A percentile compares a stretch with the other conserved stretches of the same genome.
Conservation (phyloP, 2,888 invertebrate species). For the Pollenia labialis region DNA sequence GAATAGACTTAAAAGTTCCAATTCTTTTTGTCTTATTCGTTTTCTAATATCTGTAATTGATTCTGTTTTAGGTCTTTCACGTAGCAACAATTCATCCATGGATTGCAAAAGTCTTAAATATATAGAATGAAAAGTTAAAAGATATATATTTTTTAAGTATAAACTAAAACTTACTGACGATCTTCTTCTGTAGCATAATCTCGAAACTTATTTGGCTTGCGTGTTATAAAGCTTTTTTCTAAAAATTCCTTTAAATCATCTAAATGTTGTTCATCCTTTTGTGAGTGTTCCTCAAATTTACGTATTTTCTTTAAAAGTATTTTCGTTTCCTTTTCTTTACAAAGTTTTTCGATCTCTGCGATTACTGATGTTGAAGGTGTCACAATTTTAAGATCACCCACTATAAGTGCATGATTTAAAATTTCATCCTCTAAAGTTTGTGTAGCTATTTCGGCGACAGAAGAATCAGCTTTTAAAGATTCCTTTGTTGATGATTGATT, state of each 20-base stretch:
- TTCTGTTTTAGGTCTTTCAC: constrained; percentile 77
- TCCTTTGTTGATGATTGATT: background rate
- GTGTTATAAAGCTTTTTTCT: constrained; percentile 78
- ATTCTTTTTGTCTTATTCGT: constrained; percentile 80
- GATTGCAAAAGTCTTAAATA: constrained; percentile 75
- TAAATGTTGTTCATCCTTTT: constrained; percentile 79
- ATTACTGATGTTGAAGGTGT: constrained; percentile 77
- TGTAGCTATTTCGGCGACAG: constrained; percentile 74
- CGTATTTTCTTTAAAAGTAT: constrained; percentile 74
- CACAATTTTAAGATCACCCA: constrained; percentile 77
- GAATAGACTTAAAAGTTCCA: constrained; percentile 79
- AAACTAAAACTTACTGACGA: constrained; percentile 62
- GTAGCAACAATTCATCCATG: constrained; percentile 79
- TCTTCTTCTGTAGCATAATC: constrained; percentile 67
- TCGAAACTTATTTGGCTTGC: constrained; percentile 73
- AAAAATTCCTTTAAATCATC: constrained; percentile 79
- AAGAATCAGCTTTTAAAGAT: background rate
- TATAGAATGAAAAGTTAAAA: no score
- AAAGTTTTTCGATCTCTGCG: constrained; percentile 76
- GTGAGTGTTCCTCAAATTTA: constrained; percentile 77
- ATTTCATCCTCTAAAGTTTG: constrained; percentile 80
- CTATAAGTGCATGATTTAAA: constrained; percentile 76
- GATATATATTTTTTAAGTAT: background rate
- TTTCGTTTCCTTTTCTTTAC: constrained; percentile 73
- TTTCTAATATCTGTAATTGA: constrained; percentile 78